Evolutionary conservation across 2,888 invertebrate species (phyloP), one percentile per base, ranked within the genome.

Genomic region (Pseudococcus viburni): DNA sequence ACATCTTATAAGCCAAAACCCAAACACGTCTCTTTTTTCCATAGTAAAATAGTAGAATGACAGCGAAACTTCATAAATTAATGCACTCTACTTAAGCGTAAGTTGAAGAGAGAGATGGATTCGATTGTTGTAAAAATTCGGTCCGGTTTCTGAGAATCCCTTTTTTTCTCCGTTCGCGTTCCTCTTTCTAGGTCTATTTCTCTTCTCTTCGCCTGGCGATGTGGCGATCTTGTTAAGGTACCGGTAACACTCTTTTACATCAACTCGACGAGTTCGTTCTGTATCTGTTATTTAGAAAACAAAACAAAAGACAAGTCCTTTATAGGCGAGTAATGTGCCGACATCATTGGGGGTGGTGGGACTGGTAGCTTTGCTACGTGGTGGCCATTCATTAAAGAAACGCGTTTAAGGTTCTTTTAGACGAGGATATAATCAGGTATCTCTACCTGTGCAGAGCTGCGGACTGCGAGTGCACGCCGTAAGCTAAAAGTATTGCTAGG

Each of bases 31-130:
- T 39, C 26, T 3, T 33, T 39, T 80, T 42, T 42, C 19, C 42
- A 80, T 39, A n/a, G 80, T 80, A 33, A 80, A 80, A 42, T 33
- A 42, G 80, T n/a, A 80, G 42, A 19, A 80, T 80, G 80, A 80
- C 80, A 80, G 80, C 80, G 80, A 80, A 80, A 80, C 80, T 80
- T 80, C 80, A 80, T 80, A 80, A 80, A 80, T 80, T 80, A 80
- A 80, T 42, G 80, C 80, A 80, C 80, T 80, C 80, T 42, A 80
- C 42, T 80, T 80, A 42, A 80, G 42, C 68, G 22, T 19, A 80
- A 42, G 42, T 80, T 80, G 17, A 80, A 80, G 68, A 33, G 68
- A 33, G 22, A 73, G 68, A 33, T 26, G 68, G n/a, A 73, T 42
- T 80, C n/a, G 73, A 73, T 73, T 73, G 33, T 80, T 80, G 80